Evolutionary conservation across 2,888 invertebrate species (phyloP).

Genomic region (Stenichneumon culpator): DNA sequence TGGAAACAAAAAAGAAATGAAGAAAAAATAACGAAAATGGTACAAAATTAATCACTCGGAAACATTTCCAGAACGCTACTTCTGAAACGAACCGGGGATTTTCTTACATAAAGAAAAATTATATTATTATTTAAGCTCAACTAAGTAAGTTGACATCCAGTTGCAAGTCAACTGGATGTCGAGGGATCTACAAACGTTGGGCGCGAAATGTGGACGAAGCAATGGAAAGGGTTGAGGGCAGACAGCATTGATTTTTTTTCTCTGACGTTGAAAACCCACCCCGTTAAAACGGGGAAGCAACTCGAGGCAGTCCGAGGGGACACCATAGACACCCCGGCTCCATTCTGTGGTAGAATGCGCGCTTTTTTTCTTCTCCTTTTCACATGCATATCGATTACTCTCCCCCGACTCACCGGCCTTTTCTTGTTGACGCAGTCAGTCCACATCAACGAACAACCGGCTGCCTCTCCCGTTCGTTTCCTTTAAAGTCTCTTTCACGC

Average conservation of each 20-base stretch:
- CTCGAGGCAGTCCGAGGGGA: conserved; percentile 48
- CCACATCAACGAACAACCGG: background rate
- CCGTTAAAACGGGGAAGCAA: conserved; percentile 31
- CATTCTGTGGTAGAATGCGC: conserved; percentile 33
- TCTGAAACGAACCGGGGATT: too few species aligned
- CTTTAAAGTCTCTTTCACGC: conserved; percentile 29
- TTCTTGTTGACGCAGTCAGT: conserved; percentile 21
- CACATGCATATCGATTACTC: conserved; percentile 56
- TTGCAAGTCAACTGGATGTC: background rate
- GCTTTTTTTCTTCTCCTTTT: conserved; percentile 19
- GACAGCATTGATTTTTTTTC: conserved; percentile 64
- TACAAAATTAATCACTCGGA: too few species aligned
- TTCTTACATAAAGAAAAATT: too few species aligned
- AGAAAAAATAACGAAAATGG: too few species aligned
- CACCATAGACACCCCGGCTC: conserved; percentile 34
- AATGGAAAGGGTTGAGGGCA: conserved; percentile 48
- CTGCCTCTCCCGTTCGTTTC: conserved; percentile 16
- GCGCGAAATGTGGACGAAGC: conserved; percentile 4
- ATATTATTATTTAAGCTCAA: too few species aligned
- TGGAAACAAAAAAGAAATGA: too few species aligned
- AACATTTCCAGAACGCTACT: too few species aligned
- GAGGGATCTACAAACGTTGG: background rate
- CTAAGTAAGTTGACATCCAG: background rate
- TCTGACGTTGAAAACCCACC: conserved; percentile 37
- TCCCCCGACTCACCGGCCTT: background rate